Base-by-base conservation (phyloP, 2,113 vertebrate genomes). In the Ammodytes dubius region DNA sequence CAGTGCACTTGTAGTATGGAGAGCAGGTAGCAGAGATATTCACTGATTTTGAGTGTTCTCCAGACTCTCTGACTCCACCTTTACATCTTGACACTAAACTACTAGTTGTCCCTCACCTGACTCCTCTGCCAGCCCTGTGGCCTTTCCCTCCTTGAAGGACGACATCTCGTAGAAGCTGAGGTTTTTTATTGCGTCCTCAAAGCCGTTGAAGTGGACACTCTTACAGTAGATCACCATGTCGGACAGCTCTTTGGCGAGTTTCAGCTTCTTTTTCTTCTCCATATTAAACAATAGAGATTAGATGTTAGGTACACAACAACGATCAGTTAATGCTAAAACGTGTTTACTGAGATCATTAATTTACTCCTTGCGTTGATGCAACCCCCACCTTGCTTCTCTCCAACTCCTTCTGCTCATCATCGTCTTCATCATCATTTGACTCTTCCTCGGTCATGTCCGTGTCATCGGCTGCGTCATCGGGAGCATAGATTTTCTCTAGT, bases 181-280 rank as follows among this genome's bases (percentile, higher is more conserved):
- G 64, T 94, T 93, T 0, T 92, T 77, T 65, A 0, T 81, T 1
- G 96, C 89, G 5, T 95, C 88, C 37, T 96, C 90, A 56, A 99
- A 99, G 74, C 97, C 95, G 6, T 90, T 39, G 76, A 99, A 99
- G 79, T 96, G 96, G 84, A 99, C 96, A 0, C 97, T 99, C 91
- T 96, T 98, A 83, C 97, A 97, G 95, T 98, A 99, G 87, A 99
- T 91, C 74, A 97, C 96, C 17, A 96, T 93, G 87, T 99, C 95
- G 0, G 98, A 99, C 43, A 99, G 95, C 89, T 97, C 97, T 67
- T 97, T 97, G 2, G 95, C 97, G 45, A 99, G 90, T 82, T 96
- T 97, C 85, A 97, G 84, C 71, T 91, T 94, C 84, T 95, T 96
- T 73, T 95, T 95, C 63, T 94, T 92, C 95, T 96, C 83, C 46